phyloP scores from a whole-genome alignment of 2,797 vertebrate species.

The Coranthus polyacanthus region DNA sequence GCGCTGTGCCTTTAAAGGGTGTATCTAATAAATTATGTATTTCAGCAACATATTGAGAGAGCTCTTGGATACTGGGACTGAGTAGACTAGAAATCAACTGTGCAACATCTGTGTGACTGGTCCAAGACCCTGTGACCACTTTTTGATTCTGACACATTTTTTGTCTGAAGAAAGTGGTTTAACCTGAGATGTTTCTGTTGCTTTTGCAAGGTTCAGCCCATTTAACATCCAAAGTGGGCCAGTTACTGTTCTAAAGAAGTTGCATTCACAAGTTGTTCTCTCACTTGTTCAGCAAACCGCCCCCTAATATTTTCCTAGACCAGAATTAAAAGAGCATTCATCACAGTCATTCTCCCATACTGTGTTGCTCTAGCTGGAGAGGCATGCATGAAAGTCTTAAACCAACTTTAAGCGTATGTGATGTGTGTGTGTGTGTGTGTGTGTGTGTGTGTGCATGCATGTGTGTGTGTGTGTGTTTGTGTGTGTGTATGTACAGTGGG shows the following conservation, averaged over 20 bases:
- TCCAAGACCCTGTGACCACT: constrained; percentile 8
- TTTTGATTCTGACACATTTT: constrained; percentile 10
- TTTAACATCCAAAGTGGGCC: constrained; percentile 46
- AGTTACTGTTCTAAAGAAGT: constrained; percentile 32
- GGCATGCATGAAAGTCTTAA: constrained; percentile 74
- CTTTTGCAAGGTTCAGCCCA: constrained; percentile 10
- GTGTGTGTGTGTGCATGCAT: constrained; percentile 57
- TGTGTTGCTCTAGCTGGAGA: constrained; percentile 64
- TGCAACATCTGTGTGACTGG: background rate
- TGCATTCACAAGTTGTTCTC: constrained; percentile 51
- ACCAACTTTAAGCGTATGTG: constrained; percentile 67
- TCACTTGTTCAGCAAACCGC: constrained; percentile 43
- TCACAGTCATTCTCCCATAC: constrained; percentile 70
- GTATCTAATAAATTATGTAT: constrained; percentile 63
- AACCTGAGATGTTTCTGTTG: constrained; percentile 49
- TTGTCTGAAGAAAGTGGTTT: too few species aligned
- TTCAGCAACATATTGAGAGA: constrained; percentile 41
- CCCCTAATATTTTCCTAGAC: constrained; percentile 64
- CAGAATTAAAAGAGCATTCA: constrained; percentile 71
- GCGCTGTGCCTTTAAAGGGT: constrained; percentile 41
- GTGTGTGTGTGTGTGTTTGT: constrained; percentile 40
- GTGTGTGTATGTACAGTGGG: constrained; percentile 54
- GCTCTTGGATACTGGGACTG: constrained; percentile 20
- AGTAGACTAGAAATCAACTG: constrained; percentile 18
- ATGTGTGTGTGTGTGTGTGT: constrained; percentile 29